Evolutionary conservation across 2,888 invertebrate species (phyloP).

Genomic region (Megalurothrips usitatus): DNA sequence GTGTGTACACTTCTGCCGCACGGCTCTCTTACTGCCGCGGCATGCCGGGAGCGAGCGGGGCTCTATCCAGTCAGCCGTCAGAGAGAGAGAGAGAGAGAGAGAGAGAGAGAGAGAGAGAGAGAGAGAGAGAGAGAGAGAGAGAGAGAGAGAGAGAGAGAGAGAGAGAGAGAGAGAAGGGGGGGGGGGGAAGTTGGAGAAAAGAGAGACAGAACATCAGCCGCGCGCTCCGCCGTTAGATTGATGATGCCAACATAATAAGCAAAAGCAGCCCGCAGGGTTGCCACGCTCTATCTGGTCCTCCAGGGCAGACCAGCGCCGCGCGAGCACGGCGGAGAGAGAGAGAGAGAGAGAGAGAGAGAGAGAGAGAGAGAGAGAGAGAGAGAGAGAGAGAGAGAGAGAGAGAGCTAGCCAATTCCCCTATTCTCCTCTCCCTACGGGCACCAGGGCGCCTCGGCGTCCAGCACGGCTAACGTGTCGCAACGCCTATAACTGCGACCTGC

Average conservation of each 20-base stretch:
- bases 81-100: not conserved
- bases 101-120: too few species aligned
- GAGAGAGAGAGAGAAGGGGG: too few species aligned
- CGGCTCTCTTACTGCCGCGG: too few species aligned
- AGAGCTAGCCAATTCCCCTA: too few species aligned
- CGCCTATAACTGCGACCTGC: too few species aligned
- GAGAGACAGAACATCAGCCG: not conserved
- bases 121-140: too few species aligned
- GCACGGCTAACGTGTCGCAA: too few species aligned
- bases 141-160: too few species aligned
- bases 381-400: too few species aligned
- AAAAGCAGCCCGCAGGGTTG: not conserved
- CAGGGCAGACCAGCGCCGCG: not conserved
- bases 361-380: not conserved
- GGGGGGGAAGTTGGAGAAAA: not conserved
- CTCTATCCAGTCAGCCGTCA: not conserved
- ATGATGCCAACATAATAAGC: slow-evolving; percentile 6
- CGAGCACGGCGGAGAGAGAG: not conserved
- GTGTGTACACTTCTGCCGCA: too few species aligned
- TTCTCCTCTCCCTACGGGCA: too few species aligned
- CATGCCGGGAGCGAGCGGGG: not conserved
- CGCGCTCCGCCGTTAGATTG: not conserved
- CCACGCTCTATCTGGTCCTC: not conserved
- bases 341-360: not conserved
- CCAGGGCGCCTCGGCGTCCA: too few species aligned